Evolutionary conservation across 2,888 invertebrate species (phyloP).

Genomic region (Cheilosia scutellata): DNA sequence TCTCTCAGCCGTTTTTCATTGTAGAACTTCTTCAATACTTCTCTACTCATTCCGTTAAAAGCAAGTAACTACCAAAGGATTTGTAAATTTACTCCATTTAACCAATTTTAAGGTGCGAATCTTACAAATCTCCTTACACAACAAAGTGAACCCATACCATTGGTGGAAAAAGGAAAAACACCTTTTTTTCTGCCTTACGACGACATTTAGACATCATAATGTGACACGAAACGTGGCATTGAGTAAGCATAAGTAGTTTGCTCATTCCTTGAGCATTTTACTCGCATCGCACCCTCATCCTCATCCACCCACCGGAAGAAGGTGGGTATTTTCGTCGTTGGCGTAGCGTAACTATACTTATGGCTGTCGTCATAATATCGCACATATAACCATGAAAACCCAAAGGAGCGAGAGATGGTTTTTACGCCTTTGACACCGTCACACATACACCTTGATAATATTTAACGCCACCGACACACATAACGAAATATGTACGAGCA

Average conservation of each 20-base stretch:
- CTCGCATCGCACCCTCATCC: not conserved
- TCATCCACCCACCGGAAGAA: not conserved
- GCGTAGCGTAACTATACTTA: constrained; percentile 34
- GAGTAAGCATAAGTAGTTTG: constrained; percentile 74
- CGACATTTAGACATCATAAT: constrained; percentile 74
- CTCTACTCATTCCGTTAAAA: not conserved
- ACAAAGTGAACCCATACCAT: constrained; percentile 21
- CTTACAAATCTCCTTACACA: constrained; percentile 64
- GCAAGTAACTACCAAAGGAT: constrained; percentile 69
- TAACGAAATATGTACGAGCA: constrained; percentile 56
- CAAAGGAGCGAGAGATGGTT: constrained; percentile 29
- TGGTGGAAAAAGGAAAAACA: not conserved
- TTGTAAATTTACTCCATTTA: constrained; percentile 75
- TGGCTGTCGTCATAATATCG: constrained; percentile 18
- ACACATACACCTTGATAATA: constrained; percentile 25
- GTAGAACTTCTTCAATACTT: constrained; percentile 2
- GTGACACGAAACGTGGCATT: constrained; percentile 73
- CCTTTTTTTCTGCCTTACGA: constrained; percentile 37
- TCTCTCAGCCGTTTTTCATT: not conserved
- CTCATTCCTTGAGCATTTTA: constrained; percentile 53
- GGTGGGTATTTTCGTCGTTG: constrained; percentile 48
- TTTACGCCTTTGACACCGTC: constrained; percentile 65
- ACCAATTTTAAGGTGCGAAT: constrained; percentile 73
- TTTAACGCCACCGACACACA: not conserved
- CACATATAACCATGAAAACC: constrained; percentile 56